These are phyloP conservation scores for Apostichopus californicus DNA, from an alignment of 35 echinoderm and acorn worm species.

Conservation along the genomic window DNA sequence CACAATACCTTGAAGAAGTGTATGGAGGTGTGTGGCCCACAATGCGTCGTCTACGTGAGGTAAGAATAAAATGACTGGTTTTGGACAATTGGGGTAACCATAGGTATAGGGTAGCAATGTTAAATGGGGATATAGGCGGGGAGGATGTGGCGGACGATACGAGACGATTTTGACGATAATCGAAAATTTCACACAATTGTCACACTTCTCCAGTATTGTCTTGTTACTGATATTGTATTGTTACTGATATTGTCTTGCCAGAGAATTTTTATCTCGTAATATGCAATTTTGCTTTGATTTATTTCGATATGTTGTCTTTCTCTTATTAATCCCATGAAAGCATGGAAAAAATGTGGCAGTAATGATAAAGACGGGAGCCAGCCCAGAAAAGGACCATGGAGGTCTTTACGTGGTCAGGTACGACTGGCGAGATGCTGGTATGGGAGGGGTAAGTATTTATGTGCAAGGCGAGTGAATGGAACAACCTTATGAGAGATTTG, in stretches of 20 bases:
- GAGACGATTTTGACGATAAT: too few relatives aligned
- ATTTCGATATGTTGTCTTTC: not conserved
- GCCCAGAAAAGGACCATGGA: constrained; percentile 9
- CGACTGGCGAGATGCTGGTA: constrained; percentile 4
- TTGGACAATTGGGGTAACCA: too few relatives aligned
- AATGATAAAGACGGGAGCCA: not conserved
- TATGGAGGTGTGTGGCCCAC: constrained; percentile 84
- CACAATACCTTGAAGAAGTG: constrained; percentile 51
- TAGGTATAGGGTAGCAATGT: too few relatives aligned
- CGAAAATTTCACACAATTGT: too few relatives aligned
- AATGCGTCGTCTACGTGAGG: constrained; percentile 70
- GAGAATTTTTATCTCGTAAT: not conserved
- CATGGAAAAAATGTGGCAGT: constrained; percentile 14
- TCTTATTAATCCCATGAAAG: not conserved
- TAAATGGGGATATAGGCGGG: too few relatives aligned
- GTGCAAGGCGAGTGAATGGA: too few relatives aligned
- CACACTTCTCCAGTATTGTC: too few relatives aligned
- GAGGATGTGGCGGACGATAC: too few relatives aligned
- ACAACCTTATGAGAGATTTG: too few relatives aligned
- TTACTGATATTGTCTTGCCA: too few relatives aligned
- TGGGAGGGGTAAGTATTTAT: constrained; percentile 16
- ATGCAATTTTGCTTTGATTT: not conserved
- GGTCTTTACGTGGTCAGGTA: constrained; percentile 18
- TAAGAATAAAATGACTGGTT: not conserved
- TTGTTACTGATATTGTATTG: too few relatives aligned